phyloP scores from a whole-genome alignment of 2,797 vertebrate species.

The Poliocrania exsul region DNA sequence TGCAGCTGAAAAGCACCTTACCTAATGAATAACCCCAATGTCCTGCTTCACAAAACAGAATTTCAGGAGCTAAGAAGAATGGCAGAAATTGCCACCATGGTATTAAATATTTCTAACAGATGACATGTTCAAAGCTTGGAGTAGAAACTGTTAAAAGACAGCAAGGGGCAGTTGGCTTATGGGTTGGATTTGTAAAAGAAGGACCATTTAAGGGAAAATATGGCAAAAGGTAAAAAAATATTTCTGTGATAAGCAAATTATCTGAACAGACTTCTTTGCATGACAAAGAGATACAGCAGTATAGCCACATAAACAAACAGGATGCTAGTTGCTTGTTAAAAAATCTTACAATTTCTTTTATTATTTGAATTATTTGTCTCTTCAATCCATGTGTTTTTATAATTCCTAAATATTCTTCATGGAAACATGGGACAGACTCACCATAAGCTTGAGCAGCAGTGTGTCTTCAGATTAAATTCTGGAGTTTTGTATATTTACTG shows the following conservation, averaged over 20 bases:
- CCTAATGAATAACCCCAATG: background rate
- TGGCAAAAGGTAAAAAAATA: background rate
- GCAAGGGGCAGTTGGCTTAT: background rate
- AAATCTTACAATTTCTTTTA: background rate
- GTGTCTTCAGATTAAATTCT: background rate
- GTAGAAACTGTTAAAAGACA: background rate
- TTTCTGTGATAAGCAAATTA: background rate
- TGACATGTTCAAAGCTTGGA: background rate
- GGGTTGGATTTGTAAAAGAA: background rate
- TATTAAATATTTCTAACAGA: background rate
- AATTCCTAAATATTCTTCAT: background rate
- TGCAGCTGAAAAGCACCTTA: background rate
- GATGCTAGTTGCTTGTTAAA: background rate
- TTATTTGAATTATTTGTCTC: background rate
- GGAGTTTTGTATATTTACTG: background rate
- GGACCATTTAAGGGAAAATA: background rate
- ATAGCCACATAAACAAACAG: background rate
- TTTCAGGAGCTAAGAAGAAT: background rate
- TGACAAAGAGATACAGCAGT: background rate
- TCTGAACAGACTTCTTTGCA: background rate
- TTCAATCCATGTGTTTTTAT: background rate
- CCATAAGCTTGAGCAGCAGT: background rate
- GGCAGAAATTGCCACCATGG: background rate
- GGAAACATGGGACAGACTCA: background rate
- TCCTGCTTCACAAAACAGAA: background rate